Conservation (phyloP, 1,140 invertebrate species). For the Bombus breviceps region DNA sequence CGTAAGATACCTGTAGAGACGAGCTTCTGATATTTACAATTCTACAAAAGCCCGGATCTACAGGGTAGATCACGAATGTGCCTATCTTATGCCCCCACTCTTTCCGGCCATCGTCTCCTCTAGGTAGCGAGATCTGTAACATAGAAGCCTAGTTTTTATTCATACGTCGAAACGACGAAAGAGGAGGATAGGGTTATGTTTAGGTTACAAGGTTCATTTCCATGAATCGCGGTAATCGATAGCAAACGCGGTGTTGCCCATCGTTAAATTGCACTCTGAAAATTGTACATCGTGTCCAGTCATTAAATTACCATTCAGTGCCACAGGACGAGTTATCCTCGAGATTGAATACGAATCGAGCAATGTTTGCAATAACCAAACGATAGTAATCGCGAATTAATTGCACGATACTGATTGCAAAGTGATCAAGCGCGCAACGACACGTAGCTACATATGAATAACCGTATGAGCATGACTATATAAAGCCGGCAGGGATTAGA, state of each 20-base stretch:
- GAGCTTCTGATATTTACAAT: slow-evolving; percentile 95
- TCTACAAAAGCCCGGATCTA: slow-evolving; percentile 99
- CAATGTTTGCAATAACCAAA: not conserved
- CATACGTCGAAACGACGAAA: not conserved
- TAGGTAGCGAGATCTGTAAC: slow-evolving; percentile 57
- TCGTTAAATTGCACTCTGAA: not conserved
- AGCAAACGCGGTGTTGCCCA: not conserved
- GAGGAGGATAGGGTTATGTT: not conserved
- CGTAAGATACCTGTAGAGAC: slow-evolving; percentile 99
- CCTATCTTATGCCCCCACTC: slow-evolving; percentile 80
- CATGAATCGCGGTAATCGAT: not conserved
- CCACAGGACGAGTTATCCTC: not conserved
- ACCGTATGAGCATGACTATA: slow-evolving; percentile 53
- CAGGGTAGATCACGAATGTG: slow-evolving; percentile 99
- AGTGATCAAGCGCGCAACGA: not conserved
- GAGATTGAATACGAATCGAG: not conserved
- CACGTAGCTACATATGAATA: slow-evolving; percentile 33
- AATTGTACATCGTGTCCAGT: not conserved
- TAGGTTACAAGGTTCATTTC: not conserved
- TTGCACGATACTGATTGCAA: slow-evolving; percentile 1
- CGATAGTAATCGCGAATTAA: slow-evolving; percentile 9
- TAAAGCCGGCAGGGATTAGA: slow-evolving; percentile 58
- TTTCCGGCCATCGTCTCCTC: slow-evolving; percentile 5
- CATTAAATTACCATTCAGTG: slow-evolving; percentile 2
- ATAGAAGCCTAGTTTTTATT: slow-evolving; percentile 42